Evolutionary conservation across 2,797 vertebrate genomes (phyloP).

Genomic region (Poecilia velifera): DNA sequence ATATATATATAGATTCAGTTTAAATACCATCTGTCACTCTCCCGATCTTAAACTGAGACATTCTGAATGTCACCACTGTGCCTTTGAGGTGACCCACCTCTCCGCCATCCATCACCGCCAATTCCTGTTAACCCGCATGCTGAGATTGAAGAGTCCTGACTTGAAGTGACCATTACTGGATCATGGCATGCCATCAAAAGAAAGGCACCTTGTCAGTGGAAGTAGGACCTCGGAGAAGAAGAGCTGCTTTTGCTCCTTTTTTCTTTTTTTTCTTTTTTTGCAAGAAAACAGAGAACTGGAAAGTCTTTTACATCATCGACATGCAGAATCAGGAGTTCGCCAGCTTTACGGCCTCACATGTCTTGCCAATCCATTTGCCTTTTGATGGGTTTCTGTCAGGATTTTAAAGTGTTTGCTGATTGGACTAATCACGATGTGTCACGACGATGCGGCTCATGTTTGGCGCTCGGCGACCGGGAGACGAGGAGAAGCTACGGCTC

Average conservation of each 20-base stretch:
- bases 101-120: slow-evolving; percentile 74
- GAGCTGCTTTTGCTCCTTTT: background rate
- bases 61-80: slow-evolving; percentile 69
- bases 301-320: slow-evolving; percentile 3
- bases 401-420: slow-evolving; percentile 69
- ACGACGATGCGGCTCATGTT: slow-evolving; percentile 54
- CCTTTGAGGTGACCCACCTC: slow-evolving; percentile 68
- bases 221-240: slow-evolving; percentile 27
- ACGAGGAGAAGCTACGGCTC: slow-evolving; percentile 51
- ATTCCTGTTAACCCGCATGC: slow-evolving; percentile 34
- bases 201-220: slow-evolving; percentile 12
- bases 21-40: slow-evolving; percentile 76
- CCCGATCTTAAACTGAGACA: slow-evolving; percentile 51
- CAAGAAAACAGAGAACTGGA: slow-evolving; percentile 4
- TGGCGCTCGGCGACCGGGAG: slow-evolving; percentile 50
- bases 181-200: slow-evolving; percentile 41
- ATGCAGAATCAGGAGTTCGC: slow-evolving; percentile 35
- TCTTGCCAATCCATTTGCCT: slow-evolving; percentile 55
- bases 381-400: slow-evolving; percentile 61
- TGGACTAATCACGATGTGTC: slow-evolving; percentile 73
- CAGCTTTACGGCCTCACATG: slow-evolving; percentile 42
- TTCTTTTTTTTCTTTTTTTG: background rate
- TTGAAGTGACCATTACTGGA: slow-evolving; percentile 43
- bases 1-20: slow-evolving; percentile 59
- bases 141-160: slow-evolving; percentile 43